A percentile compares a stretch with the other conserved stretches of the same genome.
Evolutionary conservation across 2,113 vertebrate species (phyloP).

Genomic region (Daubentonia madagascariensis): DNA sequence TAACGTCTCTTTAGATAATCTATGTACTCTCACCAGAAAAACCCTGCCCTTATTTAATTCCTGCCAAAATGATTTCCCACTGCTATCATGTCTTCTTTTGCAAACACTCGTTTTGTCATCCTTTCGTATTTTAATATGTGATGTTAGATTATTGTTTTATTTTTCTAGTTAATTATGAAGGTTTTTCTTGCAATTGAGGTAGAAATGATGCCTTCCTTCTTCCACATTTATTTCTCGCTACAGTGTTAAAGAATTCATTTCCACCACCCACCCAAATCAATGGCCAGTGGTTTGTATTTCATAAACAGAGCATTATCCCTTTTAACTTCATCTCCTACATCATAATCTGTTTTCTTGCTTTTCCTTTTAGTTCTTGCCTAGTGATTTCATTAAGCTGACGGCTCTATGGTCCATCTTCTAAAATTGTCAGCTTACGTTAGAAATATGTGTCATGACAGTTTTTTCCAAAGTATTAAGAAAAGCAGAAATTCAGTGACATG

Average conservation of each 20-base stretch:
- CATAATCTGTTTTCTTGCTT: not conserved
- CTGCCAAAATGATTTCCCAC: not conserved
- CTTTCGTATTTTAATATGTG: not conserved
- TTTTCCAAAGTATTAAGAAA: not conserved
- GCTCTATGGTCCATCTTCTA: not conserved
- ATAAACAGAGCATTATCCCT: not conserved
- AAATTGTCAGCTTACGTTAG: not conserved
- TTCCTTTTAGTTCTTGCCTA: not conserved
- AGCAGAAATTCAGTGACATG: not conserved
- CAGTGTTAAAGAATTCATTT: not conserved
- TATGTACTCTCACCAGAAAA: not conserved
- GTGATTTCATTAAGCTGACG: slow-evolving; percentile 24
- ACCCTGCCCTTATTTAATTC: not conserved
- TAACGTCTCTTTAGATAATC: not conserved
- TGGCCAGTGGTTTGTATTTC: not conserved
- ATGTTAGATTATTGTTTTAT: not conserved
- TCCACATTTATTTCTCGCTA: not conserved
- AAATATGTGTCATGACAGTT: not conserved
- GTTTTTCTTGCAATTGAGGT: not conserved
- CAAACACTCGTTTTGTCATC: not conserved
- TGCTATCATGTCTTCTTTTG: not conserved
- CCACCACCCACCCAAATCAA: not conserved
- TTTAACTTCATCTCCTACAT: not conserved
- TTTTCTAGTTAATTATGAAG: not conserved
- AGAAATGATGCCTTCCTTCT: not conserved